Evolutionary conservation across 2,888 invertebrate species (phyloP), one percentile per base, ranked within the genome.

Genomic region (Heterodera filipjevi): DNA sequence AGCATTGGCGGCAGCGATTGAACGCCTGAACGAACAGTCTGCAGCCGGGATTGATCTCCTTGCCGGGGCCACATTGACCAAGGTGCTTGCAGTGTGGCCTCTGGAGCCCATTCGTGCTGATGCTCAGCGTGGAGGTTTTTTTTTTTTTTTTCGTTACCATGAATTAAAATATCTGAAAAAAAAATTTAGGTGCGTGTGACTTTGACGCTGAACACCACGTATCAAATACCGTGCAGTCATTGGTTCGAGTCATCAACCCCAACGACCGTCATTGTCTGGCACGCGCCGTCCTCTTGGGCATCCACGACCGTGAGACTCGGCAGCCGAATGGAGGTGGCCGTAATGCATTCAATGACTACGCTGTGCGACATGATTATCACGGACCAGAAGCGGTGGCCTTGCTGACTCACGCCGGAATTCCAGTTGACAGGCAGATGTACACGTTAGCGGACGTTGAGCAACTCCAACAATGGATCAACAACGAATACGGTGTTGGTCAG

Each of bases 61-160:
- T 3, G 6, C 53, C 0, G 74, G 74, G 10, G 53, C 53, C 2
- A 74, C 74, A 8, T 2, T n/a, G 0, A 49, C 74, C 35, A 74
- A 74, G n/a, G 74, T 74, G 35, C n/a, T 74, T 2, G 74, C 74
- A 2, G 74, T 74, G n/a, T 74, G 74, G 74, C 74, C 74, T 6
- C 53, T 53, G 53, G 53, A 53, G 22, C 53, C 3, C 6, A 22
- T 53, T 53, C 53, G 53, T 19, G 6, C 53, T 22, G 22, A n/a
- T 22, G 3, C 53, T 22, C 53, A 53, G 22, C 19, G 53, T 5
- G 53, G 53, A 53, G 53, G 53, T 53, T n/a, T n/a, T n/a, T n/a
- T n/a, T n/a, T n/a, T n/a, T n/a, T n/a, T n/a, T n/a, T n/a, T n/a
- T n/a, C n/a, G n/a, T n/a, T n/a, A n/a, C n/a, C n/a, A n/a, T n/a